Conservation (phyloP, 2,888 invertebrate species). For the Meandrusa payeni region DNA sequence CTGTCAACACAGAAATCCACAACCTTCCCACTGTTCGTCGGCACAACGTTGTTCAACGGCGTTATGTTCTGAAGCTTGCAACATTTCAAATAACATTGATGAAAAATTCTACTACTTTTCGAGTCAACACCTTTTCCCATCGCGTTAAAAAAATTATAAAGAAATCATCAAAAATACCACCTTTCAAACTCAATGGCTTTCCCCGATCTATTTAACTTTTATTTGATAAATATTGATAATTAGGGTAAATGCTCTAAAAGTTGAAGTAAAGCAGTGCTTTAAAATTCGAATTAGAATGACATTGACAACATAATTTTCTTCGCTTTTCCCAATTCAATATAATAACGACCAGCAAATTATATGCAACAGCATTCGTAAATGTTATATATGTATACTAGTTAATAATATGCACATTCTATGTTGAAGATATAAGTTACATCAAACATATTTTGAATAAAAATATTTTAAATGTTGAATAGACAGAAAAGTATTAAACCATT, state of each 20-base stretch:
- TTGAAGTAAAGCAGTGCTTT: slow-evolving; percentile 43
- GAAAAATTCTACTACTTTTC: slow-evolving; percentile 69
- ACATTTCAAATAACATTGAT: slow-evolving; percentile 73
- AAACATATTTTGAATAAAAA: no score
- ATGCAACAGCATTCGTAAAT: no score
- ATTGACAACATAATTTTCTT: slow-evolving; percentile 35
- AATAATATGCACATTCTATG: no score
- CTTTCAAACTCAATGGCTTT: slow-evolving; percentile 34
- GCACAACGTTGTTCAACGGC: slow-evolving; percentile 60
- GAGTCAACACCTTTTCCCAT: slow-evolving; percentile 69
- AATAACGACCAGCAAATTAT: no score
- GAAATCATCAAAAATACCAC: slow-evolving; percentile 47
- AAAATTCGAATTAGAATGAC: slow-evolving; percentile 51
- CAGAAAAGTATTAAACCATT: no score
- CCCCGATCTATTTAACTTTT: slow-evolving; percentile 13
- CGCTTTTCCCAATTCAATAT: no score
- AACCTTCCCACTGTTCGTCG: slow-evolving; percentile 69
- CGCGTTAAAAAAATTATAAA: slow-evolving; percentile 41
- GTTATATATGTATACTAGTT: no score
- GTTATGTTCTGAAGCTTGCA: slow-evolving; percentile 74
- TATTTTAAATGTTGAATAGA: no score
- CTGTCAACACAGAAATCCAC: slow-evolving; percentile 88
- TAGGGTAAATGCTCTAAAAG: slow-evolving; percentile 58
- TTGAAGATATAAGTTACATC: no score
- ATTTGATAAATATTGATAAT: slow-evolving; percentile 40